phyloP scores from a whole-genome alignment of 2,888 invertebrate species.

The Pyralis farinalis region DNA sequence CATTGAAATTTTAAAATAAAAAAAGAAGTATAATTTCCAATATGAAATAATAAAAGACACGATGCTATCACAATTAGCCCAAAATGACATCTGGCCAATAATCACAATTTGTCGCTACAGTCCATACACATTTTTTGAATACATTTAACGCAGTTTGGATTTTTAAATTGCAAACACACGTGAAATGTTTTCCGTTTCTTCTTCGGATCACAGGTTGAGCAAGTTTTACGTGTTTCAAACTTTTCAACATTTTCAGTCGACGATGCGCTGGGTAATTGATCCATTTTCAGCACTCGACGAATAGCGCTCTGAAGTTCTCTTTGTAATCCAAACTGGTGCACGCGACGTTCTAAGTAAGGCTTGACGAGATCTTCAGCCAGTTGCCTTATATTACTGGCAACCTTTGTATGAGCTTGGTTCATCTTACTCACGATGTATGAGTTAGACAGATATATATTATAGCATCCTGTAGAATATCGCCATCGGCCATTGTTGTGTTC shows the following conservation, averaged over 20 bases:
- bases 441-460: slow-evolving; percentile 11
- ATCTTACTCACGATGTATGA: slow-evolving; percentile 4
- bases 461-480: slow-evolving; percentile 12
- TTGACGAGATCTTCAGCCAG: slow-evolving; percentile 11
- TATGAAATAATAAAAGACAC: no score
- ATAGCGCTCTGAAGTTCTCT: slow-evolving; percentile 11
- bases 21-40: no score
- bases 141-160: slow-evolving; percentile 10
- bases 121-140: no score
- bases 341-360: slow-evolving; percentile 9
- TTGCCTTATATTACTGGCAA: slow-evolving; percentile 11
- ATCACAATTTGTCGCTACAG: no score
- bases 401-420: slow-evolving; percentile 10
- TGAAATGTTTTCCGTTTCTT: slow-evolving; percentile 9
- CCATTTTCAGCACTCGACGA: slow-evolving; percentile 11
- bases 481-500: slow-evolving; percentile 16
- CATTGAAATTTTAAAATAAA: no score
- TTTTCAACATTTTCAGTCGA: slow-evolving; percentile 2
- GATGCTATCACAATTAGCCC: no score
- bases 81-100: no score
- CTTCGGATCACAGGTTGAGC: slow-evolving; percentile 9
- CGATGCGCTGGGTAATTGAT: slow-evolving; percentile 8
- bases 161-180: slow-evolving; percentile 11
- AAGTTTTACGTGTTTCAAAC: slow-evolving; percentile 9
- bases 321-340: slow-evolving; percentile 7